These are phyloP conservation scores for Ara ararauna DNA, from an alignment of 2,797 vertebrate species.

Conservation along the genomic window DNA sequence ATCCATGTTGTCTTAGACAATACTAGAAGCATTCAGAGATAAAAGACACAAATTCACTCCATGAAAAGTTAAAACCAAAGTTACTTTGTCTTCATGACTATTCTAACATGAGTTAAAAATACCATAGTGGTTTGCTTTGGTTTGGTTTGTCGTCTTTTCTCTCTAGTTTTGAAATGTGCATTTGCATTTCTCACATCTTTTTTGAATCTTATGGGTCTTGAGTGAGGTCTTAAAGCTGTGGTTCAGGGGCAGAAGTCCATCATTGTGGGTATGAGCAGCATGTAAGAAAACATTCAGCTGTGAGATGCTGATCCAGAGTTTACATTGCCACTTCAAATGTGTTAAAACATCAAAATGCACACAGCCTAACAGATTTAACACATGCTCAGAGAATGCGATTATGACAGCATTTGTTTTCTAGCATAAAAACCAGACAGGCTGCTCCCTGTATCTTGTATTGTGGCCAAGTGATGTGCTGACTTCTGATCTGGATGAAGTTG, in stretches of 20 bases:
- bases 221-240: neutral
- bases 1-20: neutral
- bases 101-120: neutral
- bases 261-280: neutral
- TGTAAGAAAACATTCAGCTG: neutral
- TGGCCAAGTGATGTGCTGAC: neutral
- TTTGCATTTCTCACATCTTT: neutral
- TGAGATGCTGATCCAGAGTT: neutral
- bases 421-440: neutral
- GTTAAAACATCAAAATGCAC: neutral
- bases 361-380: neutral
- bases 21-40: neutral
- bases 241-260: neutral
- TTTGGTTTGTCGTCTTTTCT: neutral
- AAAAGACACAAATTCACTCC: neutral
- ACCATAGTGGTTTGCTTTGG: fast-evolving
- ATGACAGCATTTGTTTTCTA: neutral
- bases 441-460: neutral
- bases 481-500: neutral
- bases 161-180: neutral
- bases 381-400: neutral
- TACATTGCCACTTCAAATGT: neutral
- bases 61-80: neutral
- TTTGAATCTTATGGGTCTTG: neutral
- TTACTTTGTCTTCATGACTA: neutral